Base-by-base conservation (phyloP, 2,888 invertebrate species). In the Philereme transversata region DNA sequence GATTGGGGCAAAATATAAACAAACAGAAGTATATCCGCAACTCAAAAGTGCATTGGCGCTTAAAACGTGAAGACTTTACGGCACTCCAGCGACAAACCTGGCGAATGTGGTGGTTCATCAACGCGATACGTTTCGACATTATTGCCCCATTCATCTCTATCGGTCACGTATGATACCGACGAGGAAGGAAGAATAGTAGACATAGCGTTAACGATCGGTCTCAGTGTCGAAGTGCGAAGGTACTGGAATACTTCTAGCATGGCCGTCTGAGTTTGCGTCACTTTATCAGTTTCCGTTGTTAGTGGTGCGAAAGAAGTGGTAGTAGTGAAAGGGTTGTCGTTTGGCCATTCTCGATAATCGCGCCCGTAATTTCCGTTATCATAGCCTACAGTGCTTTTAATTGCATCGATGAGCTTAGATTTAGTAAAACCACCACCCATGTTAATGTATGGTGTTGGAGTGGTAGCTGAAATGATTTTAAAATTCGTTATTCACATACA, bases 41-140 rank as follows among this genome's bases (percentile, higher is more conserved):
- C 86, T 74, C 81, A 88, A 77, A 90, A 84, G 76, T 92, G 89
- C 83, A 90, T 80, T 68, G 84, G 86, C 86, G 77, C 74, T 83
- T 74, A 75, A 83, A 82, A 83, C 69, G 80, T 79, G 82, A 81
- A 81, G 80, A 79, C 75, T 80, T 76, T 79, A 81, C 84, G 85
- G 84, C 86, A 87, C 86, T 89, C 88, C 88, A 79, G 87, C 90
- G 84, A 93, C 93, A 84, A 92, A 89, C 92, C 92, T 92, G 92
- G 84, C 78, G 81, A 86, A 82, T 92, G 92, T 71, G 92, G 92
- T 74, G 92, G 92, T 87, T 92, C 92, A 80, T 92, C 92, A 79
- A 92, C 91, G 65, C 92, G 92, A 81, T 92, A 92, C 67, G 86
- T 90, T 81, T 90, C 90, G 66, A 91, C 81, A 81, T 79, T 87